Conservation (phyloP, 2,113 vertebrate genomes). For the Pitta sordida region DNA sequence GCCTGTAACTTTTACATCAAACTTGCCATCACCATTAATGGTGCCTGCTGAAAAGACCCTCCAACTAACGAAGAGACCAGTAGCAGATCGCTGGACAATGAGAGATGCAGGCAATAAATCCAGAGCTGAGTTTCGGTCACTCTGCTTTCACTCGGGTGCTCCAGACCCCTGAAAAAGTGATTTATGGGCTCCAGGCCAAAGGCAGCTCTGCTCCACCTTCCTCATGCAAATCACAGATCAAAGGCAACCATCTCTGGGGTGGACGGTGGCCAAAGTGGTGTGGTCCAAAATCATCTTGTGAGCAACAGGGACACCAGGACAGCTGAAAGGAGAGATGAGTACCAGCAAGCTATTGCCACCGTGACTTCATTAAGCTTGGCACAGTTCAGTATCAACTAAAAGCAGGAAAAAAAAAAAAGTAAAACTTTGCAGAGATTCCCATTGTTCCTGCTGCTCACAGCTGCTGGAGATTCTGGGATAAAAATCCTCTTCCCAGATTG, state of each 20-base stretch:
- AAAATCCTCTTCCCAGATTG: not conserved
- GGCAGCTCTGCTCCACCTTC: not conserved
- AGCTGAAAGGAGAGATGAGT: not conserved
- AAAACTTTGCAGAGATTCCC: not conserved
- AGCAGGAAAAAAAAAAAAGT: not conserved
- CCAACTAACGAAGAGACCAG: not conserved
- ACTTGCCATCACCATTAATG: rapidly evolving
- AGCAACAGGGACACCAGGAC: not conserved
- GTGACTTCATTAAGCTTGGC: not conserved
- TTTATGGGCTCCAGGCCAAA: not conserved
- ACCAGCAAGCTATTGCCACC: rapidly evolving
- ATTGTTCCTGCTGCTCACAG: not conserved
- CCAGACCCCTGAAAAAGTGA: not conserved
- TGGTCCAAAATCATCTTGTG: not conserved
- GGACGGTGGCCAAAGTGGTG: not conserved
- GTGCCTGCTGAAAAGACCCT: not conserved
- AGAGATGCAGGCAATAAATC: rapidly evolving
- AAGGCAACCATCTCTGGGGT: not conserved
- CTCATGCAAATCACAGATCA: not conserved
- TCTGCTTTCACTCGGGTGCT: not conserved
- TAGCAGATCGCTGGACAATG: rapidly evolving
- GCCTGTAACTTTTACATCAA: not conserved
- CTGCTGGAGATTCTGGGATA: not conserved
- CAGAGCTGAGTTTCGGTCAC: not conserved
- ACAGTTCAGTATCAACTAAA: not conserved